phyloP scores from a whole-genome alignment of 2,888 invertebrate genomes.

The Chaetogeoica ovagalla region DNA sequence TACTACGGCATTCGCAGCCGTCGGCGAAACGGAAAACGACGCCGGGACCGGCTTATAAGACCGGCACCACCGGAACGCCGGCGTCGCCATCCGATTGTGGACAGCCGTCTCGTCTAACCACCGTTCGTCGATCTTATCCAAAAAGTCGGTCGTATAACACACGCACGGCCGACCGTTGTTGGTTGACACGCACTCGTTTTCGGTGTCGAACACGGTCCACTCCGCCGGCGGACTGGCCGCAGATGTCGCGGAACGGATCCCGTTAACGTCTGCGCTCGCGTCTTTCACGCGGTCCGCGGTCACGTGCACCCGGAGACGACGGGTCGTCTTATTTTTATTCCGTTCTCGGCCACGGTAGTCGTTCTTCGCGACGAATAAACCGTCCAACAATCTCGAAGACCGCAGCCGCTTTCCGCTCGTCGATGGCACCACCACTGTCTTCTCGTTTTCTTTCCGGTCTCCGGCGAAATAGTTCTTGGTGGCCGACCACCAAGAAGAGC shows the following conservation, averaged over 20 bases:
- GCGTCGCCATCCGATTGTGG: too few relatives aligned
- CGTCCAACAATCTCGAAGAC: not conserved
- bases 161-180: constrained; percentile 10
- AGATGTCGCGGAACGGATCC: not conserved
- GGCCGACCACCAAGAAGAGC: too few relatives aligned
- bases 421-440: not conserved
- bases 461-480: too few relatives aligned
- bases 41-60: constrained; percentile 5
- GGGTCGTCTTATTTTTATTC: not conserved
- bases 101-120: not conserved
- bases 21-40: not conserved
- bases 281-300: not conserved
- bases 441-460: not conserved
- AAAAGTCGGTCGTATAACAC: constrained; percentile 6
- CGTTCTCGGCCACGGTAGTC: too few relatives aligned
- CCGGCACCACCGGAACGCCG: constrained; percentile 1
- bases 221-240: too few relatives aligned
- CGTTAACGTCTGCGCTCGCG: not conserved
- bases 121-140: constrained; percentile 1
- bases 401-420: not conserved
- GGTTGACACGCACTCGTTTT: constrained; percentile 8
- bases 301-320: not conserved
- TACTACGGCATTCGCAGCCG: not conserved
- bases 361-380: not conserved
- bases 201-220: not conserved